A percentile compares a stretch with the other conserved stretches of the same genome.
These are phyloP conservation scores for Sesia apiformis DNA, from an alignment of 2,888 invertebrate species.

Conservation along the genomic window DNA sequence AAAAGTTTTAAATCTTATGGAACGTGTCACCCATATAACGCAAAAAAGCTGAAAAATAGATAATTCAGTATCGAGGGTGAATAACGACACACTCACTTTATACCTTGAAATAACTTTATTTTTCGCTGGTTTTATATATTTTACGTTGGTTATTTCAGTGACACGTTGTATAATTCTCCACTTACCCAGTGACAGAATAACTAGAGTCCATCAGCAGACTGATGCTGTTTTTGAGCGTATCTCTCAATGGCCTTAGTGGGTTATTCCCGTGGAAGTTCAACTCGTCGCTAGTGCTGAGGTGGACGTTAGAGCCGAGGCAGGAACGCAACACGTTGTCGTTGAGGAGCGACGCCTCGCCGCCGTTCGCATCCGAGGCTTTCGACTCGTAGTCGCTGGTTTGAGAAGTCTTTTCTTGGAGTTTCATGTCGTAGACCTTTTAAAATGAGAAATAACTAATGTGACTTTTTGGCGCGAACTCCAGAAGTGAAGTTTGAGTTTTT, in stretches of 20 bases:
- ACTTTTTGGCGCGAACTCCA: no score
- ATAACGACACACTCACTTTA: no score
- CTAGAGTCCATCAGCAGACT: slow-evolving; percentile 55
- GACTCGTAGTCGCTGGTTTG: slow-evolving; percentile 31
- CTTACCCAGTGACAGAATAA: slow-evolving; percentile 38
- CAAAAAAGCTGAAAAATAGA: no score
- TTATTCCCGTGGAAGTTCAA: slow-evolving; percentile 45
- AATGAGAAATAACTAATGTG: not conserved
- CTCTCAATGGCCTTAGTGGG: slow-evolving; percentile 54
- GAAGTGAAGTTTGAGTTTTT: no score
- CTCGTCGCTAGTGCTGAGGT: slow-evolving; percentile 56
- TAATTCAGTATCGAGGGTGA: no score
- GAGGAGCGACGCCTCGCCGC: slow-evolving; percentile 30
- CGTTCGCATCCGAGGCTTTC: slow-evolving; percentile 19
- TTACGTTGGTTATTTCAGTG: no score
- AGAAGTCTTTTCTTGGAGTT: slow-evolving; percentile 48
- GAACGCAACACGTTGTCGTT: slow-evolving; percentile 41
- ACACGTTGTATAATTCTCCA: not conserved
- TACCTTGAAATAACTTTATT: no score
- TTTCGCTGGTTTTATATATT: no score
- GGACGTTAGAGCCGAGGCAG: slow-evolving; percentile 55
- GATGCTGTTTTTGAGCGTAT: slow-evolving; percentile 61
- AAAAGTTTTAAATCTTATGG: no score
- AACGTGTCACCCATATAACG: no score
- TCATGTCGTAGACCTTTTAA: slow-evolving; percentile 54